phyloP scores from a whole-genome alignment of 2,113 vertebrate species.

The Corythaeola cristata region DNA sequence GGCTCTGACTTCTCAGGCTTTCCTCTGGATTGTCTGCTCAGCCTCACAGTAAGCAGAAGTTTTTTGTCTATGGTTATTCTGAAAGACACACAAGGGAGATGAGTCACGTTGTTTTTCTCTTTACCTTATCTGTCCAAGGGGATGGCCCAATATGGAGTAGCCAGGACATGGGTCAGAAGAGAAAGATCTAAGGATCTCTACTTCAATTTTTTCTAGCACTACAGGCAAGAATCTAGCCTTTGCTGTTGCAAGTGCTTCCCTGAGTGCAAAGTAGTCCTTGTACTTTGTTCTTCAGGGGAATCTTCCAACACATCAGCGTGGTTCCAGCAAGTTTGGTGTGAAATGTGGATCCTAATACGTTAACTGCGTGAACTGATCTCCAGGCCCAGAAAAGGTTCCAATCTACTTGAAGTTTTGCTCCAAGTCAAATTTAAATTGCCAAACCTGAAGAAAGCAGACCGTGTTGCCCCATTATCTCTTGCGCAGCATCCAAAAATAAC shows the following conservation, averaged over 20 bases:
- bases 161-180: neutral
- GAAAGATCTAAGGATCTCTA: neutral
- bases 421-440: neutral
- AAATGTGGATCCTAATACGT: neutral
- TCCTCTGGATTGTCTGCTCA: neutral
- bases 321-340: neutral
- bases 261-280: neutral
- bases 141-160: neutral
- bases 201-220: neutral
- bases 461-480: rapidly evolving
- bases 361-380: neutral
- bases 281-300: neutral
- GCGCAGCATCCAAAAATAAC: neutral
- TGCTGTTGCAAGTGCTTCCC: neutral
- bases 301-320: rapidly evolving
- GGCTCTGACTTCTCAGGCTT: neutral
- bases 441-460: neutral
- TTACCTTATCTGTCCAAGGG: neutral
- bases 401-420: neutral
- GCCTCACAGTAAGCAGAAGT: neutral
- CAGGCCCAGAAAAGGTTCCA: neutral
- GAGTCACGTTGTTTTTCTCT: neutral
- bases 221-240: neutral
- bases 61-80: neutral
- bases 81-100: neutral